These are phyloP conservation scores for Caenorhabditis sp. DNA, from an alignment of 2,888 invertebrate genomes.

Conservation along the genomic window DNA sequence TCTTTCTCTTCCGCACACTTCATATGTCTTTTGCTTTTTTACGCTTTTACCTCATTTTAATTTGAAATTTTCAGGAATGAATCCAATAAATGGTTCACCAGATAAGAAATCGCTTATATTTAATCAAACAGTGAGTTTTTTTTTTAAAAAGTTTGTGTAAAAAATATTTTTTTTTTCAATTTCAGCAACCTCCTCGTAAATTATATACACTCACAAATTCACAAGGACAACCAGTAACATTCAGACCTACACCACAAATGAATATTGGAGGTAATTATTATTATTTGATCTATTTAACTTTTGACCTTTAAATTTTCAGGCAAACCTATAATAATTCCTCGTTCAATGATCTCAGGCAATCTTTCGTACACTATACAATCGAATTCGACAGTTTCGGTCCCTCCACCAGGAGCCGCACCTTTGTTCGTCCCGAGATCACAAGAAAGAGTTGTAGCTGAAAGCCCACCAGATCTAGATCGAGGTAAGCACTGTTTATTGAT, in stretches of 20 bases:
- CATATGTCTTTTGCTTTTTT: no score
- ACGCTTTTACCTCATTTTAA: no score
- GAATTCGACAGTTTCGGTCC: no score
- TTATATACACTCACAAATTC: neutral
- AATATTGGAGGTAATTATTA: no score
- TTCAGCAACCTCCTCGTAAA: neutral
- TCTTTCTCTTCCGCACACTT: no score
- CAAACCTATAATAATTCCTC: neutral
- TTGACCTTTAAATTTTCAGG: neutral
- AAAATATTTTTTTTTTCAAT: neutral
- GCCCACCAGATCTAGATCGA: slow-evolving; percentile 1
- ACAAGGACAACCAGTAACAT: neutral
- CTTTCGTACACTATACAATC: no score
- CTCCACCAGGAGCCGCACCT: neutral
- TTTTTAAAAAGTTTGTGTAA: no score
- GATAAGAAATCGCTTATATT: no score
- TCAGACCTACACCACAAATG: neutral
- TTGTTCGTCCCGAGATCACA: neutral
- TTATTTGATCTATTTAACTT: no score
- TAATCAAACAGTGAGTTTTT: no score
- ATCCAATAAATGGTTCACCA: no score
- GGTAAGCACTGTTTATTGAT: neutral
- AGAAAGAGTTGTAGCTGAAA: neutral
- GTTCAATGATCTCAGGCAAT: neutral
- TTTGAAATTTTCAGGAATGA: no score